A percentile compares a stretch with the other conserved stretches of the same genome.
phyloP scores from a whole-genome alignment of 1,140 invertebrate genomes.

The Dryas iulia region DNA sequence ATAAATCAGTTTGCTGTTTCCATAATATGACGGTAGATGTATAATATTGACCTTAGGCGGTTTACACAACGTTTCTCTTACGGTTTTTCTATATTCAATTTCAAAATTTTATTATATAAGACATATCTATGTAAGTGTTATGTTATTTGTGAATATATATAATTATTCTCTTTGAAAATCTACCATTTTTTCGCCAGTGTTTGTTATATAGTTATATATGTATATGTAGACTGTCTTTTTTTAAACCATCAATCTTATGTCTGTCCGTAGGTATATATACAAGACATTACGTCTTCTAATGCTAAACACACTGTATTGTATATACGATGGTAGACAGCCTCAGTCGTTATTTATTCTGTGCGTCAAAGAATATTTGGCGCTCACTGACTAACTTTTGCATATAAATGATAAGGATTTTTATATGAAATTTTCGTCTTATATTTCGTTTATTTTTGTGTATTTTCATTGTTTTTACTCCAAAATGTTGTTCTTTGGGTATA shows the following conservation, averaged over 20 bases:
- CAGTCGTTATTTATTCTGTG: slow-evolving; percentile 21
- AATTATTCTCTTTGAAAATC: no score
- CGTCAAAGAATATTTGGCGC: slow-evolving; percentile 40
- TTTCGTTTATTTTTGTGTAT: slow-evolving; percentile 11
- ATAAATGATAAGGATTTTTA: slow-evolving; percentile 9
- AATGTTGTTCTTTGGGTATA: neutral
- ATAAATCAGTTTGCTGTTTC: slow-evolving; percentile 36
- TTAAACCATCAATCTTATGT: no score
- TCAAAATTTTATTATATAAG: no score
- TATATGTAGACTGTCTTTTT: no score
- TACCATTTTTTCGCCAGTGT: no score
- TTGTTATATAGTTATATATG: no score
- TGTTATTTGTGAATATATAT: no score
- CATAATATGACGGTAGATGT: slow-evolving; percentile 29
- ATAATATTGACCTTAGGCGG: slow-evolving; percentile 52
- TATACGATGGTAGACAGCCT: neutral
- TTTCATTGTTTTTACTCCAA: neutral
- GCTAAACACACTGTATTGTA: slow-evolving; percentile 1
- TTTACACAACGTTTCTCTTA: slow-evolving; percentile 2
- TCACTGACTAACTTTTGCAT: slow-evolving; percentile 26
- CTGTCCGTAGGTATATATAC: no score
- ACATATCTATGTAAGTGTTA: no score
- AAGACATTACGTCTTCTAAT: neutral
- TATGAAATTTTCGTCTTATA: neutral
- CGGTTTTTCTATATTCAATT: no score